Conservation (phyloP, 2,113 vertebrate genomes). For the Castor canadensis region DNA sequence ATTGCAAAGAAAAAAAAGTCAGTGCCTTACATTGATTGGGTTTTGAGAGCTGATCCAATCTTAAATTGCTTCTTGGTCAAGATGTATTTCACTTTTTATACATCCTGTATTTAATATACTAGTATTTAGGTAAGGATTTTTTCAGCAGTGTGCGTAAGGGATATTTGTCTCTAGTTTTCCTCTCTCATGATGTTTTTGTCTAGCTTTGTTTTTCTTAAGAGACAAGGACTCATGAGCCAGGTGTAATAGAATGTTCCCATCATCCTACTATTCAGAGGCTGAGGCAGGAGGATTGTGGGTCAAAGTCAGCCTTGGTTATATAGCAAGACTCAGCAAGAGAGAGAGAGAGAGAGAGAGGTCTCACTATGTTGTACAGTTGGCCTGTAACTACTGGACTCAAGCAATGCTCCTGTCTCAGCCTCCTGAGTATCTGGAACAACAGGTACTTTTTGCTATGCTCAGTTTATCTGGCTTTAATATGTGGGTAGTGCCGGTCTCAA, state of each 20-base stretch:
- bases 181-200: neutral
- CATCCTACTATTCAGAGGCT: neutral
- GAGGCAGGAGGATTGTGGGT: neutral
- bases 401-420: no score
- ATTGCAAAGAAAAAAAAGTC: no score
- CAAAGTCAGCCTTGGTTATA: neutral
- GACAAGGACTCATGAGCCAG: neutral
- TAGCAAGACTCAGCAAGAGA: no score
- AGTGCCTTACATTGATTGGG: neutral
- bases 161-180: neutral
- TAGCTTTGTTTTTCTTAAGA: neutral
- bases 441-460: neutral
- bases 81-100: neutral
- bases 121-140: neutral
- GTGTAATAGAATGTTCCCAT: no score
- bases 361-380: neutral
- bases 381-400: neutral
- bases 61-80: neutral
- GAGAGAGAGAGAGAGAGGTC: neutral
- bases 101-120: neutral
- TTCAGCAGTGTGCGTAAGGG: neutral
- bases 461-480: neutral
- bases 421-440: neutral
- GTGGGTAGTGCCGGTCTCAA: neutral
- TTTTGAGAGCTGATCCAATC: neutral